Base-by-base conservation (phyloP, 2,113 vertebrate species). In the Lampris megalopsis region DNA sequence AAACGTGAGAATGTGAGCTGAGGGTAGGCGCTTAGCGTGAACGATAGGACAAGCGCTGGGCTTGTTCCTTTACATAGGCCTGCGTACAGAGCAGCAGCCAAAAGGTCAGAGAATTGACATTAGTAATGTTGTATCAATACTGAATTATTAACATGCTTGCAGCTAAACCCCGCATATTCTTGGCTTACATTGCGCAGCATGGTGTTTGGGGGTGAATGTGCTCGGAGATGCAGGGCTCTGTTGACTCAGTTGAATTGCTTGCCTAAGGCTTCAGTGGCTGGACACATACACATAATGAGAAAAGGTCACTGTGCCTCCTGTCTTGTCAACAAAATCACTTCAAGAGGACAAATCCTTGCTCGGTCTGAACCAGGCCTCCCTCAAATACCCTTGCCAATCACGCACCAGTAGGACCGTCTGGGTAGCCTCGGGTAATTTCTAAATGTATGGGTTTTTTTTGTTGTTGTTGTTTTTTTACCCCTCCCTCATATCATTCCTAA, bases 181-280 rank as follows among this genome's bases (percentile, higher is more conserved):
- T 84, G 84, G 77, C 84, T 81, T 80, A 78, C 74, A 80, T 73
- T 80, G 52, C 73, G 81, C 56, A 77, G 67, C 82, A 71, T 79
- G 75, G 77, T 68, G 77, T 61, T 76, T 77, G 58, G 63, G 79
- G 75, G 54, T 70, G 52, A 81, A 77, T 80, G 73, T 83, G 80
- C 76, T 80, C 72, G 57, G 35, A 71, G 80, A 87, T 74, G 84
- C 80, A 65, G 73, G 8, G 72, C 83, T 89, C 76, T 94, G 93
- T 93, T 94, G 92, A 94, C 92, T 93, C 92, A 89, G 92, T 92
- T 89, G 90, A 94, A 92, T 94, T 92, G 90, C 90, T 91, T 81
- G 91, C 94, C 92, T 77, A 63, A 87, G 93, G 93, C 92, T 10
- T 73, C 82, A 75, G 81, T 49, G 90, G 86, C 90, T 83, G 89